Evolutionary conservation across 2,888 invertebrate genomes (phyloP), one percentile per base, ranked within the genome.

Genomic region (Nomada goodeniana): DNA sequence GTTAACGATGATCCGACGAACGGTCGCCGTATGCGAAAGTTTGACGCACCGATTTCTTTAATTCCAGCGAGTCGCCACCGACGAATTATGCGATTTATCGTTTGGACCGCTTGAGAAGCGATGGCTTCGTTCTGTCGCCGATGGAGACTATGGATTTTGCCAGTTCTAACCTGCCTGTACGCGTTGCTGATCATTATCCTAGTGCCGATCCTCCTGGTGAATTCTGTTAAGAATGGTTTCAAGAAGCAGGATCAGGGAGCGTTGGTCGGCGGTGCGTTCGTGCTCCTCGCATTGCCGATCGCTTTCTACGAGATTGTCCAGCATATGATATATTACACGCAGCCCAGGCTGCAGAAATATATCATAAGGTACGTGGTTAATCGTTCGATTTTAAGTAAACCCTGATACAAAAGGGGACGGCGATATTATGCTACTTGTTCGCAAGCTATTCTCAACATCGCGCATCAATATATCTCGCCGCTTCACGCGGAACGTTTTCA

Each of bases 301-400:
- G 98, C 98, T 61, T 95, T 99, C 90, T 99, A 98, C 97, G 98
- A 98, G 94, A 99, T 99, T 90, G 96, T 97, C 63, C 98, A 98
- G 93, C 99, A 99, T 94, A 96, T 98, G 92, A 96, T 98, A 75
- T 97, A 98, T 94, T 99, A 98, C 91, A 98, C 97, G 0, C 97
- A 98, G 92, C 98, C 99, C 20, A 96, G 96, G 88, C 94, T 99
- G 87, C 99, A 99, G 92, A 98, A 98, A 94, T 98, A 98, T 94
- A 98, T 99, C 83, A 98, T 99, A 88, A 96, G 98, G 96, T 97
- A 94, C 74, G 72, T 69, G 2, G 0, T 44, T 47, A 0, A 15
- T 10, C 47, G 3, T 3, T 26, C 18, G 2, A 36, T 7, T 36
- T 36, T 7, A 7, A 7, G 0, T 36, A 36, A 36, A 36, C 36